These are phyloP conservation scores for Takifugu ocellatus DNA, from an alignment of 2,797 vertebrate genomes.

Conservation along the genomic window DNA sequence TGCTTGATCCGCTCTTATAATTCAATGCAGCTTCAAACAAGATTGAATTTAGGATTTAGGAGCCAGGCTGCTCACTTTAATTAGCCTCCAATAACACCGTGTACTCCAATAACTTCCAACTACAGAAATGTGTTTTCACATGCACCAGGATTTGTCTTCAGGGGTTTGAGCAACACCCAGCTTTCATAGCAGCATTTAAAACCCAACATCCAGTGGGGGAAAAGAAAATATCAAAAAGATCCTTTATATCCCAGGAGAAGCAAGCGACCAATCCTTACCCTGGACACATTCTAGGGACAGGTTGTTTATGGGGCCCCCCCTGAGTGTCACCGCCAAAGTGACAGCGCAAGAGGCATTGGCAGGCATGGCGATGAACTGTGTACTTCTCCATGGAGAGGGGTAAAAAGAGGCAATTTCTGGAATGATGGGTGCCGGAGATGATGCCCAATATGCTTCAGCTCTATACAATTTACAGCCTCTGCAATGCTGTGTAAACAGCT, in stretches of 20 bases:
- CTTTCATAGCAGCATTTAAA: constrained; percentile 25
- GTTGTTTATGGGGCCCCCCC: constrained; percentile 60
- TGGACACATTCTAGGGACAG: constrained; percentile 52
- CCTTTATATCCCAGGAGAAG: constrained; percentile 55
- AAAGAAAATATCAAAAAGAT: constrained; percentile 52
- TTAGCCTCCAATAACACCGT: too few relatives aligned
- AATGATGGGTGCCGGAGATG: constrained; percentile 65
- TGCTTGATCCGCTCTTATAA: too few relatives aligned
- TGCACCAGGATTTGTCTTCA: too few relatives aligned
- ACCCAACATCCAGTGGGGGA: constrained; percentile 12
- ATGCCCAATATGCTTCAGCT: constrained; percentile 69
- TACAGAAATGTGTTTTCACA: too few relatives aligned
- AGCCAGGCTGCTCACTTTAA: too few relatives aligned
- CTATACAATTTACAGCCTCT: constrained; percentile 74
- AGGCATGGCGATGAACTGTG: constrained; percentile 50
- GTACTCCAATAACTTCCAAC: too few relatives aligned
- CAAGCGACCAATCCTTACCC: constrained; percentile 52
- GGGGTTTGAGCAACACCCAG: constrained; percentile 1
- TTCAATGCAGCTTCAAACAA: too few relatives aligned
- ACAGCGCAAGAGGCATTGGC: constrained; percentile 51
- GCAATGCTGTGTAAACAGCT: constrained; percentile 68
- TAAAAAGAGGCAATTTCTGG: constrained; percentile 66
- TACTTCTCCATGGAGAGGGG: constrained; percentile 44
- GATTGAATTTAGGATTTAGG: too few relatives aligned
- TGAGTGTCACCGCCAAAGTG: constrained; percentile 57